phyloP scores from a whole-genome alignment of 2,888 invertebrate species.

The Celastrina argiolus region DNA sequence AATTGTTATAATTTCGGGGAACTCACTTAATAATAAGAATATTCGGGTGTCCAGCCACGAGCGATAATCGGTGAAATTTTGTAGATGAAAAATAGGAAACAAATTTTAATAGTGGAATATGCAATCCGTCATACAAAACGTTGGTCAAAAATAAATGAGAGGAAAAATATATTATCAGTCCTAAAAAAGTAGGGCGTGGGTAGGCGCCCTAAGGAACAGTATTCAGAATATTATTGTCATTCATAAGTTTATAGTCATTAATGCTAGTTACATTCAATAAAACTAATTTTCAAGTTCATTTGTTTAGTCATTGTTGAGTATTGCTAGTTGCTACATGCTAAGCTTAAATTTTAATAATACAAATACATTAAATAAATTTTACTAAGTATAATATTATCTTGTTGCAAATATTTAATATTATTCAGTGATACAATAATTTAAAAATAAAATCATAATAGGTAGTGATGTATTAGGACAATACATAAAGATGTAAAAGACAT shows the following conservation, averaged over 20 bases:
- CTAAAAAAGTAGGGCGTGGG: too few relatives aligned
- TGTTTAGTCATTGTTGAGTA: neutral
- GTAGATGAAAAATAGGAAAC: too few relatives aligned
- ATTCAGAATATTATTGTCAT: neutral
- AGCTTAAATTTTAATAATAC: neutral
- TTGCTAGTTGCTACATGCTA: constrained; percentile 1
- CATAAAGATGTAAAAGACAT: neutral
- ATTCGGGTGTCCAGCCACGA: too few relatives aligned
- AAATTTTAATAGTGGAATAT: too few relatives aligned
- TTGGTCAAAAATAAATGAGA: too few relatives aligned
- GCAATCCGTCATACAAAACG: too few relatives aligned
- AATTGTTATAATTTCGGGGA: neutral
- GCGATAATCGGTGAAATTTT: too few relatives aligned
- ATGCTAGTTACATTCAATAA: neutral
- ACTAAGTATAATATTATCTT: neutral
- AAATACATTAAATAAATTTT: neutral
- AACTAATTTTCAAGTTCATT: neutral
- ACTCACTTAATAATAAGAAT: neutral
- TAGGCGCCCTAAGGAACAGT: neutral
- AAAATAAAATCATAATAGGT: neutral
- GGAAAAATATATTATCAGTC: too few relatives aligned
- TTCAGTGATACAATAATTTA: neutral
- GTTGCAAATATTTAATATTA: neutral
- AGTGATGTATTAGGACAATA: neutral
- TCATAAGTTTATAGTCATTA: neutral